Evolutionary conservation across 2,888 invertebrate species (phyloP).

Genomic region (Plagodis pulveraria): DNA sequence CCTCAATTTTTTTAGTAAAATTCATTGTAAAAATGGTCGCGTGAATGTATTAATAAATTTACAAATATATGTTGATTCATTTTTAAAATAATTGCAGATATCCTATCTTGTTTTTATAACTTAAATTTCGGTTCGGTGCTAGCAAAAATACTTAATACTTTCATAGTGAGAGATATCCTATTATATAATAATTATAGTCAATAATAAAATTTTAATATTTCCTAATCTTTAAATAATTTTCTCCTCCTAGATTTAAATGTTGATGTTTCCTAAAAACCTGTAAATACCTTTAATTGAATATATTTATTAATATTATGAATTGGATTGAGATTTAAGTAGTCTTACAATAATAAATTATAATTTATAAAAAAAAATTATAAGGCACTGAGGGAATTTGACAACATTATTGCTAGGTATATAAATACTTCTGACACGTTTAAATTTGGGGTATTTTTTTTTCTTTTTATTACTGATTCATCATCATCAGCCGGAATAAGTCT

Average conservation of each 20-base stretch:
- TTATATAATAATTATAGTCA: slow-evolving; percentile 2
- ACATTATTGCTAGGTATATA: no score
- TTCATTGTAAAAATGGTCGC: slow-evolving; percentile 2
- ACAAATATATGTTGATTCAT: not conserved
- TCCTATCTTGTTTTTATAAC: not conserved
- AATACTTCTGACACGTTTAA: no score
- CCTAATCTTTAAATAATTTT: slow-evolving; percentile 3
- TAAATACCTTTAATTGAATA: no score
- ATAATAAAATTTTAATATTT: slow-evolving; percentile 4
- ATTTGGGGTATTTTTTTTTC: no score
- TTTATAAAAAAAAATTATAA: no score
- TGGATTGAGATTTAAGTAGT: no score
- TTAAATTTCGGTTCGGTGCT: slow-evolving; percentile 5
- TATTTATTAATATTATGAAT: no score
- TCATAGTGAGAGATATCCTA: slow-evolving; percentile 6
- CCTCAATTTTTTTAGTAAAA: slow-evolving; percentile 23
- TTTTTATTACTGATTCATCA: no score
- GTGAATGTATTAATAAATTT: not conserved
- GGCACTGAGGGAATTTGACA: no score
- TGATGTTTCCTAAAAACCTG: not conserved
- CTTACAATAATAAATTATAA: no score
- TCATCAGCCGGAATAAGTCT: no score
- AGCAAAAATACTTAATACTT: slow-evolving; percentile 1
- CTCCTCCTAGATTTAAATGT: slow-evolving; percentile 1
- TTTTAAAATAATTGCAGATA: not conserved